Base-by-base conservation (phyloP, 2,888 invertebrate genomes). In the Prostheceraeus crozeri region DNA sequence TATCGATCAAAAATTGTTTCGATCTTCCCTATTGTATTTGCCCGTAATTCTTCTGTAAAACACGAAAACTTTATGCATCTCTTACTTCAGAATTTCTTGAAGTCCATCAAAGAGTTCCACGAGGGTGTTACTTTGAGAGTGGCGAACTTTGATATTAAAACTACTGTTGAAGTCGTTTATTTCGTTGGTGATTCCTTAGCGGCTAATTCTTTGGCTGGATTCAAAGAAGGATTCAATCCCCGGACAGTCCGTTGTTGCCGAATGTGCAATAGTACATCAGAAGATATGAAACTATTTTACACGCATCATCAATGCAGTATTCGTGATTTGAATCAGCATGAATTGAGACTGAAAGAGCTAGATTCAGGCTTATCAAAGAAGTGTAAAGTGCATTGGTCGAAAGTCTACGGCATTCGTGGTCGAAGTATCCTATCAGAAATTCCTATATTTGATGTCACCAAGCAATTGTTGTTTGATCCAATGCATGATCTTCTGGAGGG, bases 401-500 rank as follows among this genome's bases (percentile, higher is more conserved):
- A 40, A 14, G 4, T 6, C 6, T 40, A 40, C 19, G 40, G 40
- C 16, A 23, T 40, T 10, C 6, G 8, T 6, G n/a, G 14, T 8
- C 14, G 4, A 10, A 8, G 8, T 4, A 23, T 40, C 14, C n/a
- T 40, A 6, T 10, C 8, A 4, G 6, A 8, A 10, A 40, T 40
- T n/a, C 40, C 40, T 4, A 40, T 19, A 19, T 40, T 40, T 40
- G n/a, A 40, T 8, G 40, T 40, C 19, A 40, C 40, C n/a, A 10
- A 6, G 6, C 40, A 40, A 40, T 8, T 40, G 8, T 14, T 40
- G 40, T 40, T 40, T 40, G 40, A 40, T 19, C 40, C 40, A 19
- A 40, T 40, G 40, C 40, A 40, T 14, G 40, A 40, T 19, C 40
- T 40, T 4, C 19, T 40, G n/a, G 40, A 40, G 14, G 40, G 40